Percentiles rank a stretch among this genome's conserved stretches.
phyloP scores from a whole-genome alignment of 2,888 invertebrate species.

The Ctenicera cuprea region DNA sequence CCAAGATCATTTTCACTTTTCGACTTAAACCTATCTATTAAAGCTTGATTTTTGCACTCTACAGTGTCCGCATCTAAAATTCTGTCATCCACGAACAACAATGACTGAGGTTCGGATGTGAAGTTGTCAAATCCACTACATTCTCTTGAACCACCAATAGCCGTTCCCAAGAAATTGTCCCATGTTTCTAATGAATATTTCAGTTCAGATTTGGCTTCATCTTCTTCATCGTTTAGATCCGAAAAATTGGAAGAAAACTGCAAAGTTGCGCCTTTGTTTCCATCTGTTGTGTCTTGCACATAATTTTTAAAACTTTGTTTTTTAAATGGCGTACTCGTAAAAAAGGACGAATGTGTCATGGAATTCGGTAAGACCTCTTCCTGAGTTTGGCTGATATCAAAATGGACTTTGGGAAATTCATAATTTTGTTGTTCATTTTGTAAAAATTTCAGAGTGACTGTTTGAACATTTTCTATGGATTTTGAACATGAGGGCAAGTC shows the following conservation, averaged over 20 bases:
- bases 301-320: conserved; percentile 11
- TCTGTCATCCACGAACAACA: conserved; percentile 34
- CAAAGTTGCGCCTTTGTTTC: conserved; percentile 71
- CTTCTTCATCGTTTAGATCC: conserved; percentile 14
- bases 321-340: conserved; percentile 62
- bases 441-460: conserved; percentile 53
- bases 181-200: conserved; percentile 71
- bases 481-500: conserved; percentile 24
- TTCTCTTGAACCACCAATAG: conserved; percentile 64
- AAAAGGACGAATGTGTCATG: conserved; percentile 64
- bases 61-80: neutral
- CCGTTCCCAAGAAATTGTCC: conserved; percentile 70
- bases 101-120: conserved; percentile 64
- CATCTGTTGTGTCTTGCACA: neutral
- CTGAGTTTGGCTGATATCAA: conserved; percentile 66
- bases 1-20: conserved; percentile 14
- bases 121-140: conserved; percentile 65
- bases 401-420: conserved; percentile 49
- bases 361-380: conserved; percentile 65
- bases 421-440: conserved; percentile 28
- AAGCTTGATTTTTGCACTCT: conserved; percentile 25
- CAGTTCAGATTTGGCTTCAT: conserved; percentile 55
- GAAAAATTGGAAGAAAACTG: conserved; percentile 75
- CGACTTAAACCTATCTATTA: conserved; percentile 4
- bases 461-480: neutral